phyloP scores from a whole-genome alignment of 2,797 vertebrate genomes.

The Microchirus variegatus region DNA sequence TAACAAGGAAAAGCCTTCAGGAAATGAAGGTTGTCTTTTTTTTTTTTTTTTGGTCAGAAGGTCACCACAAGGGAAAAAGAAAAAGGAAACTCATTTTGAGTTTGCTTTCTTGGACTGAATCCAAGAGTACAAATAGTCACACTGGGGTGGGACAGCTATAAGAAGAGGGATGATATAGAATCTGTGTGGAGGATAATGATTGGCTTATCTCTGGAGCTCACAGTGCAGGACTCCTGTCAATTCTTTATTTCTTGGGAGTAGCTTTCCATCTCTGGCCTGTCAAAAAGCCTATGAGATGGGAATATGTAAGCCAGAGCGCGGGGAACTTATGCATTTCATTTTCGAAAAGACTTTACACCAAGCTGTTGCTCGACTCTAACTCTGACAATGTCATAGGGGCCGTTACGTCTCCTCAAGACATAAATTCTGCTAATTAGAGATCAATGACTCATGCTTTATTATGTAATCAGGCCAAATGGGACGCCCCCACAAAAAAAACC shows the following conservation, averaged over 20 bases:
- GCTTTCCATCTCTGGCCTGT: slow-evolving; percentile 38
- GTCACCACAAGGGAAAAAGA: slow-evolving; percentile 14
- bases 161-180: slow-evolving; percentile 36
- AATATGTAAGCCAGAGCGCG: slow-evolving; percentile 35
- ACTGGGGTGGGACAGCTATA: slow-evolving; percentile 30
- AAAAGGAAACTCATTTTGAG: slow-evolving; percentile 17
- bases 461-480: slow-evolving; percentile 57
- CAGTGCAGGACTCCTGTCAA: slow-evolving; percentile 33
- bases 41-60: slow-evolving; percentile 1
- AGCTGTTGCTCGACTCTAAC: slow-evolving; percentile 24
- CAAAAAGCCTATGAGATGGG: slow-evolving; percentile 36
- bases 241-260: slow-evolving; percentile 35
- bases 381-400: slow-evolving; percentile 35
- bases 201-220: slow-evolving; percentile 47
- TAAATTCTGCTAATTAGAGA: slow-evolving; percentile 71
- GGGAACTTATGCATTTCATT: slow-evolving; percentile 21
- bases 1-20: slow-evolving; percentile 15
- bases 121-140: slow-evolving; percentile 33
- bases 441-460: slow-evolving; percentile 58
- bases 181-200: slow-evolving; percentile 42
- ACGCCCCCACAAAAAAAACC: slow-evolving; percentile 28
- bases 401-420: slow-evolving; percentile 51
- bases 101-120: slow-evolving; percentile 28
- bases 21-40: slow-evolving; percentile 12
- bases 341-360: slow-evolving; percentile 34